phyloP scores from a whole-genome alignment of 2,888 invertebrate genomes.

The Mesorhabditis belari region DNA sequence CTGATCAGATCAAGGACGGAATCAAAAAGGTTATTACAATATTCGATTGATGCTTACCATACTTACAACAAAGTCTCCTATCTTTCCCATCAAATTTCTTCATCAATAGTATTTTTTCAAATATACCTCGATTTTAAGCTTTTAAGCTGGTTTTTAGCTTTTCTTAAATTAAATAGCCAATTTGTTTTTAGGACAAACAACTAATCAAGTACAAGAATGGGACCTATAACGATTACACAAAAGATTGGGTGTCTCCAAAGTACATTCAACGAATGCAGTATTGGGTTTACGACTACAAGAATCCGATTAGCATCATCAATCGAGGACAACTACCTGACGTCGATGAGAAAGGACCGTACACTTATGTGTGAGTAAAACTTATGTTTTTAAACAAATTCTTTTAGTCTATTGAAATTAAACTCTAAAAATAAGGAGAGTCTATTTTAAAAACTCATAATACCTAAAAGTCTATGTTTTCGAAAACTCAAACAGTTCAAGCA shows the following conservation, averaged over 20 bases:
- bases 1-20: constrained; percentile 17
- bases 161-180: background rate
- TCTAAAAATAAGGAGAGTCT: too few relatives aligned
- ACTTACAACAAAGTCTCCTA: background rate
- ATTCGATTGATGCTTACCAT: background rate
- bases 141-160: too few relatives aligned
- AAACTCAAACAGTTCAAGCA: background rate
- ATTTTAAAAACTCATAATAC: too few relatives aligned
- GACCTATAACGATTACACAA: constrained; percentile 29
- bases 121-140: too few relatives aligned
- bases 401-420: too few relatives aligned
- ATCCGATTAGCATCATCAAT: constrained; percentile 34
- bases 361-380: constrained; percentile 26
- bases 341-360: constrained; percentile 37
- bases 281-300: constrained; percentile 35
- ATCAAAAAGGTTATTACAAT: constrained; percentile 21
- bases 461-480: background rate
- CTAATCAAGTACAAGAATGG: constrained; percentile 31
- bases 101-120: too few relatives aligned
- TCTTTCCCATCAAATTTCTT: background rate
- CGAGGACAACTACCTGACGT: constrained; percentile 33
- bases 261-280: constrained; percentile 27
- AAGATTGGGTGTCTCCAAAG: constrained; percentile 21
- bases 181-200: background rate
- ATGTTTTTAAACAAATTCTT: background rate